A percentile compares a stretch with the other conserved stretches of the same genome.
Conservation (phyloP, 2,888 invertebrate genomes). For the Eristalis pertinax region DNA sequence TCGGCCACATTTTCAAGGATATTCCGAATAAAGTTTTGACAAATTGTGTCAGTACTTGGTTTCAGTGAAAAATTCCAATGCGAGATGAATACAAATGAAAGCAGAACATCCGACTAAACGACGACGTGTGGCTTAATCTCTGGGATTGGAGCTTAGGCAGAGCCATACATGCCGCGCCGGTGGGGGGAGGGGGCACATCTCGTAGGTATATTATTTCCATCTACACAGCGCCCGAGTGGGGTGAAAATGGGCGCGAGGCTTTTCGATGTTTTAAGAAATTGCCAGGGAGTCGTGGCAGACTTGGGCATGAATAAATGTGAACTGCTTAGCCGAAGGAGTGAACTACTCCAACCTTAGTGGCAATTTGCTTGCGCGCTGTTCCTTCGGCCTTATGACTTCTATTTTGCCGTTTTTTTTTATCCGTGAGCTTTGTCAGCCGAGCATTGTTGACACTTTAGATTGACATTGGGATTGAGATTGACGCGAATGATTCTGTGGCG, state of each 20-base stretch:
- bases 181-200: background rate
- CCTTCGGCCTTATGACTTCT: conserved; percentile 8
- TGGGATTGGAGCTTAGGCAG: conserved; percentile 53
- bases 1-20: conserved; percentile 31
- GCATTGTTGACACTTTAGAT: conserved; percentile 43
- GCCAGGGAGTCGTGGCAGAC: conserved; percentile 13
- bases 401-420: background rate
- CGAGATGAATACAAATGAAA: conserved; percentile 63
- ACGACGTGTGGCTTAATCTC: conserved; percentile 68
- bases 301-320: conserved; percentile 33
- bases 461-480: conserved; percentile 26
- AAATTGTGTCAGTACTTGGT: conserved; percentile 59
- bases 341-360: conserved; percentile 28
- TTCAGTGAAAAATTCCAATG: conserved; percentile 66
- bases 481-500: conserved; percentile 37
- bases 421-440: conserved; percentile 25
- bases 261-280: conserved; percentile 53
- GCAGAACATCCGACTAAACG: conserved; percentile 40
- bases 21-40: conserved; percentile 56
- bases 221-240: background rate
- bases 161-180: conserved; percentile 19
- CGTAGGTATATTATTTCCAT: conserved; percentile 38
- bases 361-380: conserved; percentile 14
- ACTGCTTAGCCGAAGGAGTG: conserved; percentile 12
- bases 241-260: background rate